These are phyloP conservation scores for Amphibalanus amphitrite DNA, from an alignment of 1,140 invertebrate species.

Conservation along the genomic window DNA sequence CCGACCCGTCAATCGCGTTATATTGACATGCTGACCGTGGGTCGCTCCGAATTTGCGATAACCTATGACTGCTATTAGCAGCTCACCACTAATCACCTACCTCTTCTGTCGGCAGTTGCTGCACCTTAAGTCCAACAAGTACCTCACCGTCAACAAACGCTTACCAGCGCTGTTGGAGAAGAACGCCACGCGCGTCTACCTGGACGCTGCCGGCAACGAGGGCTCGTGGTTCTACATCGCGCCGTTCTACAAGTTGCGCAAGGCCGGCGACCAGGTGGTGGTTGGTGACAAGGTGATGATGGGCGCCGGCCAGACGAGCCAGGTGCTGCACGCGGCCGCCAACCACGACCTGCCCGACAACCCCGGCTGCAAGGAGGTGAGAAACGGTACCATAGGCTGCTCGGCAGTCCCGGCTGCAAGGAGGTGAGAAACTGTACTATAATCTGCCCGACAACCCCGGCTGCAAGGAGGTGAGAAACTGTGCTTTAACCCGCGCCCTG, in stretches of 20 bases:
- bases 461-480: too few relatives aligned
- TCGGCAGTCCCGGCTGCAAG: too few relatives aligned
- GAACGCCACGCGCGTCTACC: constrained; percentile 94
- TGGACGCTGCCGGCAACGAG: constrained; percentile 94
- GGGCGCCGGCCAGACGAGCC: constrained; percentile 65
- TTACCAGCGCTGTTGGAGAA: constrained; percentile 91
- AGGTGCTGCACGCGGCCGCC: constrained; percentile 81
- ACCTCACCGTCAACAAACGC: constrained; percentile 92
- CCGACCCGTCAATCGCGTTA: too few relatives aligned
- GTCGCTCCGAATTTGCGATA: too few relatives aligned
- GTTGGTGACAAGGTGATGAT: constrained; percentile 96
- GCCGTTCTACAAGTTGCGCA: constrained; percentile 91
- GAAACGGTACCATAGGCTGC: too few relatives aligned
- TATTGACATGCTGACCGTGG: too few relatives aligned
- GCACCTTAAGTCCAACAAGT: constrained; percentile 98
- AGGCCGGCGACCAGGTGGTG: constrained; percentile 87
- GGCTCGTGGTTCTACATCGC: constrained; percentile 98
- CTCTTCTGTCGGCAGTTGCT: constrained; percentile 43
- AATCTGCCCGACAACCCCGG: too few relatives aligned
- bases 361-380: constrained; percentile 89
- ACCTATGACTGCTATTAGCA: too few relatives aligned
- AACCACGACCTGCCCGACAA: constrained; percentile 85
- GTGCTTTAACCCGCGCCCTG: too few relatives aligned
- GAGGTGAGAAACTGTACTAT: too few relatives aligned
- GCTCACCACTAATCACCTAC: too few relatives aligned